Conservation (phyloP, 2,888 invertebrate genomes). For the Encarsia formosa region DNA sequence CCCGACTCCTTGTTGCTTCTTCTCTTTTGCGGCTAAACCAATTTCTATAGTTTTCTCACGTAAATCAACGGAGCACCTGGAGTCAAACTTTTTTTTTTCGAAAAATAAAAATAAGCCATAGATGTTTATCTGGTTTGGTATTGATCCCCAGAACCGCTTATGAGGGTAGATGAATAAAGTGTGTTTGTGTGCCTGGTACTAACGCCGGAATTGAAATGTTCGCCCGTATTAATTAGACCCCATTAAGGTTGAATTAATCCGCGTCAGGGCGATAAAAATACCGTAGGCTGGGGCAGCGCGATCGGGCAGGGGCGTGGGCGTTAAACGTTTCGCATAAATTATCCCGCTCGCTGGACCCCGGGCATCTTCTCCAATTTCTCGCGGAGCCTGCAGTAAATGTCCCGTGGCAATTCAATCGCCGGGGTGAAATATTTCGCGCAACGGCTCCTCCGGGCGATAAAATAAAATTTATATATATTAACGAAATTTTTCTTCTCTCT, state of each 20-base stretch:
- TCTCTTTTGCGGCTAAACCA: no score
- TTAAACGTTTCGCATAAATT: slow-evolving; percentile 44
- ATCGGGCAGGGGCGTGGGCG: slow-evolving; percentile 37
- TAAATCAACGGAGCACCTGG: no score
- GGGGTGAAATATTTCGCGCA: slow-evolving; percentile 21
- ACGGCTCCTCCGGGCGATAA: slow-evolving; percentile 12
- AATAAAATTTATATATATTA: slow-evolving; percentile 26
- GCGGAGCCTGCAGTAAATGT: slow-evolving; percentile 38
- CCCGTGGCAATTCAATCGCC: slow-evolving; percentile 28
- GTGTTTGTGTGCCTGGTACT: no score
- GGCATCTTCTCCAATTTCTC: slow-evolving; percentile 40
- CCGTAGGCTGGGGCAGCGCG: neutral
- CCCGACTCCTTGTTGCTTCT: no score
- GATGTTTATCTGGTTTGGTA: no score
- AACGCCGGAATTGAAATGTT: neutral
- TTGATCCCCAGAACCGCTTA: no score
- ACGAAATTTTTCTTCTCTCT: no score
- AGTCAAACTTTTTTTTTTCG: no score
- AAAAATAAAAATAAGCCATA: no score
- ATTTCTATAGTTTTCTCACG: no score
- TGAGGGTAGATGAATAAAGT: no score
- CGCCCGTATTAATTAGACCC: slow-evolving; percentile 1
- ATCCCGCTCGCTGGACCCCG: slow-evolving; percentile 22
- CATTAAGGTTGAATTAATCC: slow-evolving; percentile 7
- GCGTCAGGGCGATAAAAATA: neutral